phyloP scores from a whole-genome alignment of 2,113 vertebrate species.

The Dermatemys mawii region DNA sequence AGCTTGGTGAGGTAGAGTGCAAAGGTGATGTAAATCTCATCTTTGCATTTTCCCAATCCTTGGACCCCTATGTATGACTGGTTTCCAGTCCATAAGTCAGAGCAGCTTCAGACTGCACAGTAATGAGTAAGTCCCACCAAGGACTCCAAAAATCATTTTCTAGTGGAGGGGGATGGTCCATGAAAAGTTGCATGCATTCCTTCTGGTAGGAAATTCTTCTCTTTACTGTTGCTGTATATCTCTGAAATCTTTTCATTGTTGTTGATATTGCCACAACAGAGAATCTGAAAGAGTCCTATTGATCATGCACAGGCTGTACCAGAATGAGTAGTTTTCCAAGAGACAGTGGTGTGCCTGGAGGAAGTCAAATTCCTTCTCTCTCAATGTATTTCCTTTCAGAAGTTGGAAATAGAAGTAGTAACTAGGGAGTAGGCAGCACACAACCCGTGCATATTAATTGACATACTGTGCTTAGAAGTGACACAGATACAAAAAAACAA shows the following conservation, averaged over 20 bases:
- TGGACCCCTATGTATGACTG: background rate
- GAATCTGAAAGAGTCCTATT: background rate
- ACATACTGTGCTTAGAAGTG: background rate
- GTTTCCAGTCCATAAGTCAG: background rate
- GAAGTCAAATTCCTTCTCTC: background rate
- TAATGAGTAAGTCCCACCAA: background rate
- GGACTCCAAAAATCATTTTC: background rate
- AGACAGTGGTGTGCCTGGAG: background rate
- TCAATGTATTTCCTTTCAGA: background rate
- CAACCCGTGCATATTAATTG: background rate
- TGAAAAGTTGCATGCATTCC: background rate
- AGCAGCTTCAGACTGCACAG: background rate
- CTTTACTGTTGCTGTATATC: background rate
- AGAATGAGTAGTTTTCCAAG: background rate
- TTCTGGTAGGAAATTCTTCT: background rate
- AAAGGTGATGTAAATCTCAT: background rate
- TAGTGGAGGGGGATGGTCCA: accelerated
- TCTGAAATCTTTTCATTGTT: background rate
- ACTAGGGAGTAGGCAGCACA: background rate
- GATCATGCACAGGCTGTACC: background rate
- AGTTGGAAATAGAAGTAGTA: background rate
- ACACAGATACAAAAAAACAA: background rate
- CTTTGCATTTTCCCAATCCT: background rate
- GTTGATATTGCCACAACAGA: background rate
- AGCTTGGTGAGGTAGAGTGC: background rate